Conservation (phyloP, 2,113 vertebrate genomes). For the Fukomys damarensis region DNA sequence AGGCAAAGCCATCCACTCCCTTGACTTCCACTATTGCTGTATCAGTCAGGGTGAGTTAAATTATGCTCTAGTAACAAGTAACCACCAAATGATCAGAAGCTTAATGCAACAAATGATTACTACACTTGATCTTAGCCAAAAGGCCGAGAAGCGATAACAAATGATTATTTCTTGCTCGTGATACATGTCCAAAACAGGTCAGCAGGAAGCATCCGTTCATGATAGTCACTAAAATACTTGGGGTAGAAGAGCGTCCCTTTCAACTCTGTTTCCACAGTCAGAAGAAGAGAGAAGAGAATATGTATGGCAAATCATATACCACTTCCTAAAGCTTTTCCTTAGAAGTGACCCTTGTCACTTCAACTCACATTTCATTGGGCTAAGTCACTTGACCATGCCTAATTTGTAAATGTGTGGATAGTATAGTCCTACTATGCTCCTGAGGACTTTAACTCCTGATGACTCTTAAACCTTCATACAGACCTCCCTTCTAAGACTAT, state of each 20-base stretch:
- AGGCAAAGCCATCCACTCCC: background rate
- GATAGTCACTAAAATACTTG: slow-evolving; percentile 21
- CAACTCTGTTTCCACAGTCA: slow-evolving; percentile 34
- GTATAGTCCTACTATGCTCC: background rate
- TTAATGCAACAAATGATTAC: slow-evolving; percentile 36
- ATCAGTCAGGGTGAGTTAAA: slow-evolving; percentile 24
- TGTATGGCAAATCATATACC: background rate
- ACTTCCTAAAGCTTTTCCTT: slow-evolving; percentile 34
- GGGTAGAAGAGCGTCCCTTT: background rate
- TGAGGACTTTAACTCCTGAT: slow-evolving; percentile 11
- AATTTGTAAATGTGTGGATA: slow-evolving; percentile 17
- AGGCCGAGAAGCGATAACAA: no score
- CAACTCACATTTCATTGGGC: slow-evolving; percentile 32
- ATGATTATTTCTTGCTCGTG: slow-evolving; percentile 43
- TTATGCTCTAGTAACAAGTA: slow-evolving; percentile 31
- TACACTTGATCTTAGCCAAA: no score
- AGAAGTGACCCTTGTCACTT: slow-evolving; percentile 25
- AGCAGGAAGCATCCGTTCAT: background rate
- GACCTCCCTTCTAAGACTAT: background rate
- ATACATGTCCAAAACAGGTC: slow-evolving; percentile 35
- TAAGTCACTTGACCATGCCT: background rate
- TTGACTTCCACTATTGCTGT: slow-evolving; percentile 24
- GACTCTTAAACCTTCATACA: slow-evolving; percentile 6
- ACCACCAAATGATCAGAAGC: slow-evolving; percentile 12
- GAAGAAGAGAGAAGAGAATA: slow-evolving; percentile 32